Evolutionary conservation across 2,888 invertebrate species (phyloP).

Genomic region (Linnaemya vulpina): DNA sequence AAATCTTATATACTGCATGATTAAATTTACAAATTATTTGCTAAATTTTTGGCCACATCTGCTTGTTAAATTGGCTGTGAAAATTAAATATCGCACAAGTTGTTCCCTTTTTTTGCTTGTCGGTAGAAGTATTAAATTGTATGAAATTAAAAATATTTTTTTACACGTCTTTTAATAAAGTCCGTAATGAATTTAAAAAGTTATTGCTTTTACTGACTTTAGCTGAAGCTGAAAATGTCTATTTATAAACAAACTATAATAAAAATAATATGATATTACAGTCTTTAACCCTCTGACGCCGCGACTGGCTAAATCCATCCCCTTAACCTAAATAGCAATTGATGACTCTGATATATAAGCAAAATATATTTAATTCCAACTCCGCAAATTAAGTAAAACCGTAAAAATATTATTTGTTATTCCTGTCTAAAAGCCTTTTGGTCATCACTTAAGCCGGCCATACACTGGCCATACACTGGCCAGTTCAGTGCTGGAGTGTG

Average conservation of each 20-base stretch:
- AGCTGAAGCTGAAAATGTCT: constrained; percentile 29
- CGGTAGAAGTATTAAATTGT: constrained; percentile 26
- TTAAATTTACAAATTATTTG: neutral
- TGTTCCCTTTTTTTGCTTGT: constrained; percentile 26
- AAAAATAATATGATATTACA: constrained; percentile 28
- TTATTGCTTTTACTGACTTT: constrained; percentile 41
- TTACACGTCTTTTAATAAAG: constrained; percentile 62
- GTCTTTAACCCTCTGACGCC: constrained; percentile 26
- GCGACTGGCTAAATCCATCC: neutral
- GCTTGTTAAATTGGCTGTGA: constrained; percentile 48
- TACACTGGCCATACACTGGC: no score
- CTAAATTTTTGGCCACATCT: neutral
- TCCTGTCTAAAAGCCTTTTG: no score
- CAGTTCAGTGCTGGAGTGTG: no score
- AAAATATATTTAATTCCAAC: no score
- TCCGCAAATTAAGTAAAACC: no score
- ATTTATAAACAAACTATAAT: constrained; percentile 40
- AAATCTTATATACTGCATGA: neutral
- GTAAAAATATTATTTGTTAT: no score
- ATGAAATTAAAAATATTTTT: constrained; percentile 57
- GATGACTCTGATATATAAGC: no score
- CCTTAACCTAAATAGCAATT: neutral
- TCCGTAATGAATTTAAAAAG: constrained; percentile 63
- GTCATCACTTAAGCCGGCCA: no score
- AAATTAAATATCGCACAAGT: constrained; percentile 43